phyloP scores from a whole-genome alignment of 1,140 invertebrate species.

The Hormaphis cornu region DNA sequence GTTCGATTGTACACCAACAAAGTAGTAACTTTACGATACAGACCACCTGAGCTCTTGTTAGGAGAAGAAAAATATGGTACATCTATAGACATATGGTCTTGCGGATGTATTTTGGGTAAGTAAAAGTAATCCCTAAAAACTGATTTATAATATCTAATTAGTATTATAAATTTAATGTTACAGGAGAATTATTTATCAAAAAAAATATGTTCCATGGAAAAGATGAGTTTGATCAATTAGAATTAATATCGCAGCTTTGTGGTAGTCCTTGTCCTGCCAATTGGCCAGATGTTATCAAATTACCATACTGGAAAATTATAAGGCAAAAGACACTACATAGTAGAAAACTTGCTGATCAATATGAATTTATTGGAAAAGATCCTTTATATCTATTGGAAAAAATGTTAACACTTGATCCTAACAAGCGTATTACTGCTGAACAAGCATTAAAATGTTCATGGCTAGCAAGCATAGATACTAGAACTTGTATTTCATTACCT shows the following conservation, averaged over 20 bases:
- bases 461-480: constrained; percentile 85
- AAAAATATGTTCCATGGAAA: constrained; percentile 93
- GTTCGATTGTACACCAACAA: constrained; percentile 95
- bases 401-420: constrained; percentile 94
- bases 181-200: constrained; percentile 75
- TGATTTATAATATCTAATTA: too few relatives aligned
- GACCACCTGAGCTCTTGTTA: constrained; percentile 90
- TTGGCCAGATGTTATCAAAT: constrained; percentile 93
- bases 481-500: constrained; percentile 72
- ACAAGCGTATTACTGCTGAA: constrained; percentile 84
- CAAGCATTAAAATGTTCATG: constrained; percentile 87
- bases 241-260: constrained; percentile 89
- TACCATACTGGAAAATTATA: constrained; percentile 86
- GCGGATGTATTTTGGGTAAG: constrained; percentile 94
- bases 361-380: constrained; percentile 77
- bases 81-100: constrained; percentile 98
- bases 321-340: constrained; percentile 86
- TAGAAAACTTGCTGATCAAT: constrained; percentile 82
- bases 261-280: constrained; percentile 91
- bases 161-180: neutral
- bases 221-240: constrained; percentile 88
- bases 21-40: constrained; percentile 98
- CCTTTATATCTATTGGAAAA: constrained; percentile 90
- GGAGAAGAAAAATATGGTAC: constrained; percentile 97
- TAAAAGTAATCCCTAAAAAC: constrained; percentile 42